A percentile compares a stretch with the other conserved stretches of the same genome.
These are phyloP conservation scores for Coecobrya sp. DNA, from an alignment of 2,888 invertebrate genomes.

Conservation along the genomic window DNA sequence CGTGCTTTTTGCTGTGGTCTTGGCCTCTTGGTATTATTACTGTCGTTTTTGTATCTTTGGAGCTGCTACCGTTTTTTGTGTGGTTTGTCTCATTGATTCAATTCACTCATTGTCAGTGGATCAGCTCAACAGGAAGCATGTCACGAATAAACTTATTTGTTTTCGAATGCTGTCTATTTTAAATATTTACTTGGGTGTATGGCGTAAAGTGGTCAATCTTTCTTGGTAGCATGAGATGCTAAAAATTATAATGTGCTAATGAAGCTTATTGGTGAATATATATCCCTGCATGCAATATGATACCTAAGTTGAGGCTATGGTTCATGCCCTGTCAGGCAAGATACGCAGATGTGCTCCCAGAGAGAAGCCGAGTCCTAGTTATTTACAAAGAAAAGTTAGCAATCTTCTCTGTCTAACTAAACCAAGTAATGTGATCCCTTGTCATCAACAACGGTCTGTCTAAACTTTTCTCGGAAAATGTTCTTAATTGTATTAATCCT, in stretches of 20 bases:
- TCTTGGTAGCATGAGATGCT: not conserved
- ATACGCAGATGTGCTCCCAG: not conserved
- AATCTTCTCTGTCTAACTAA: not conserved
- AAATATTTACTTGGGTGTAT: not conserved
- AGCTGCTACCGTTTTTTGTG: slow-evolving; percentile 50
- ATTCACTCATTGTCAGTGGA: not conserved
- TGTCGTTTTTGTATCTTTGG: not conserved
- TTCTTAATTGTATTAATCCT: slow-evolving; percentile 28
- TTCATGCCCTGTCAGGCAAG: not conserved
- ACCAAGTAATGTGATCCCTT: too few relatives aligned
- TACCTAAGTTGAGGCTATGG: slow-evolving; percentile 8
- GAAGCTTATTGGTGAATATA: not conserved
- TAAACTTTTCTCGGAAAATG: slow-evolving; percentile 42
- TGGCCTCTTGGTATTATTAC: not conserved
- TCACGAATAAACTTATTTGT: not conserved
- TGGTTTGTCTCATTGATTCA: slow-evolving; percentile 29
- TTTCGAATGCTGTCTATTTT: not conserved
- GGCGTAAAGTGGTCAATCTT: not conserved
- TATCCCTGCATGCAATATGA: not conserved
- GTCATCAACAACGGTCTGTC: not conserved
- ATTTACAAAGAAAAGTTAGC: slow-evolving; percentile 6
- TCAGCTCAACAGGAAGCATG: not conserved
- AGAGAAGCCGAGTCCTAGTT: slow-evolving; percentile 6
- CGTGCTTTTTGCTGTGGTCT: slow-evolving; percentile 10
- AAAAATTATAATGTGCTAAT: not conserved